A percentile compares a stretch with the other conserved stretches of the same genome.
These are phyloP conservation scores for Lasioglossum figueresi DNA, from an alignment of 2,888 invertebrate genomes.

Conservation along the genomic window DNA sequence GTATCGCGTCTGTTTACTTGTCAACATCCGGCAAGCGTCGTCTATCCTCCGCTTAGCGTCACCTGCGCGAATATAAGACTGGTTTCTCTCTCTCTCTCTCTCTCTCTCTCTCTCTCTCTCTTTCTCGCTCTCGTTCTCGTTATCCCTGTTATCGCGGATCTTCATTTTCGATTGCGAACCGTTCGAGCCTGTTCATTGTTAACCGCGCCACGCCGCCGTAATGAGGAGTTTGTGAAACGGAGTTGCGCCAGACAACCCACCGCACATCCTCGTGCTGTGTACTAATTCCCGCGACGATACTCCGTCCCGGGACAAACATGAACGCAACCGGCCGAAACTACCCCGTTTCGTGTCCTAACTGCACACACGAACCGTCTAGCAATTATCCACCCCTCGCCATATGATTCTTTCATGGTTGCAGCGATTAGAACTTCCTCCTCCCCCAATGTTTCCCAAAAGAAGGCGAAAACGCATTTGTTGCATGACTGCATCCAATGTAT, in stretches of 20 bases:
- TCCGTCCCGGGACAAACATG: constrained; percentile 49
- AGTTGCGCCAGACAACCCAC: constrained; percentile 17
- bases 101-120: background rate
- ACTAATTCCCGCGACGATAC: constrained; percentile 44
- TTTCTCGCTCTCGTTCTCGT: background rate
- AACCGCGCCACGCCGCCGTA: constrained; percentile 29
- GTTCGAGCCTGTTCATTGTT: constrained; percentile 33
- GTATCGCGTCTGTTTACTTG: constrained; percentile 31
- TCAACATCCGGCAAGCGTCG: constrained; percentile 15
- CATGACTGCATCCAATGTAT: no score
- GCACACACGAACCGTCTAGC: background rate
- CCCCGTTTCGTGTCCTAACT: constrained; percentile 11
- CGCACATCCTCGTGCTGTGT: constrained; percentile 30
- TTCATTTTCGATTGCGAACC: constrained; percentile 42
- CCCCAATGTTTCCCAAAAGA: background rate
- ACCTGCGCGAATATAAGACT: constrained; percentile 25
- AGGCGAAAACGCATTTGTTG: background rate
- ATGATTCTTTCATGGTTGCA: background rate
- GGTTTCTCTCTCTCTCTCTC: constrained; percentile 1
- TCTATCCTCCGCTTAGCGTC: constrained; percentile 23
- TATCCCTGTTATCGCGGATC: background rate
- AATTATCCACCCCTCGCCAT: background rate
- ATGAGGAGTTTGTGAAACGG: constrained; percentile 36
- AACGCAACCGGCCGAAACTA: constrained; percentile 13
- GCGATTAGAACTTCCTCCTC: background rate